phyloP scores from a whole-genome alignment of 2,113 vertebrate species.

The Amia ocellicauda region DNA sequence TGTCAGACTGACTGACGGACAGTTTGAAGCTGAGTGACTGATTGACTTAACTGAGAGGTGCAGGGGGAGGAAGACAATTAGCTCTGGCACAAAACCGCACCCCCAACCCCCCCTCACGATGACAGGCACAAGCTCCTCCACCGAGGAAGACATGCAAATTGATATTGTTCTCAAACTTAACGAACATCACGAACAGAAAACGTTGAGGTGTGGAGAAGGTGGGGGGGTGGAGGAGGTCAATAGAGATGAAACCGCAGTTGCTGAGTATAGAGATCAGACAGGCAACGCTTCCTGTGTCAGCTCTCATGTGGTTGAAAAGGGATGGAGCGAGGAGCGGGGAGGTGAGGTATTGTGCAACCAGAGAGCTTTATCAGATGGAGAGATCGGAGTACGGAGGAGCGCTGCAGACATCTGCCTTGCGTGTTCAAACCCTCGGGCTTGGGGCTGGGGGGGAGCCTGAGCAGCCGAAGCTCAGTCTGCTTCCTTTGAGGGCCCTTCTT shows the following conservation, averaged over 20 bases:
- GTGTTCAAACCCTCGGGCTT: slow-evolving; percentile 15
- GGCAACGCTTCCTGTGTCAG: slow-evolving; percentile 66
- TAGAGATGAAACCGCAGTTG: background rate
- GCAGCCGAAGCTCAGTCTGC: background rate
- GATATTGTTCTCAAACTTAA: too few relatives aligned
- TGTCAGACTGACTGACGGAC: too few relatives aligned
- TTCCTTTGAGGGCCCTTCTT: slow-evolving; percentile 11
- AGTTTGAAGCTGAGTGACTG: too few relatives aligned
- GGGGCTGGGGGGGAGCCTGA: background rate
- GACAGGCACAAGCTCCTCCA: too few relatives aligned
- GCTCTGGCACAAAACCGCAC: too few relatives aligned
- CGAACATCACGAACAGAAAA: too few relatives aligned
- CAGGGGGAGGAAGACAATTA: too few relatives aligned
- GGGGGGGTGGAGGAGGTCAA: background rate
- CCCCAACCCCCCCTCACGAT: too few relatives aligned
- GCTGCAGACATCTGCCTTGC: slow-evolving; percentile 32
- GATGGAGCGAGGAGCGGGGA: slow-evolving; percentile 53
- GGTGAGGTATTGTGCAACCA: slow-evolving; percentile 40
- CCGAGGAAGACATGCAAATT: too few relatives aligned
- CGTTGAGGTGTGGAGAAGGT: too few relatives aligned
- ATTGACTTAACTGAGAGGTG: too few relatives aligned
- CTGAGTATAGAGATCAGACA: slow-evolving; percentile 36
- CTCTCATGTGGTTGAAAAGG: slow-evolving; percentile 58
- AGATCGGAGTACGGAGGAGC: slow-evolving; percentile 45
- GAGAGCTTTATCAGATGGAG: slow-evolving; percentile 38